phyloP scores from a whole-genome alignment of 2,113 vertebrate genomes.

The Chloebia gouldiae region DNA sequence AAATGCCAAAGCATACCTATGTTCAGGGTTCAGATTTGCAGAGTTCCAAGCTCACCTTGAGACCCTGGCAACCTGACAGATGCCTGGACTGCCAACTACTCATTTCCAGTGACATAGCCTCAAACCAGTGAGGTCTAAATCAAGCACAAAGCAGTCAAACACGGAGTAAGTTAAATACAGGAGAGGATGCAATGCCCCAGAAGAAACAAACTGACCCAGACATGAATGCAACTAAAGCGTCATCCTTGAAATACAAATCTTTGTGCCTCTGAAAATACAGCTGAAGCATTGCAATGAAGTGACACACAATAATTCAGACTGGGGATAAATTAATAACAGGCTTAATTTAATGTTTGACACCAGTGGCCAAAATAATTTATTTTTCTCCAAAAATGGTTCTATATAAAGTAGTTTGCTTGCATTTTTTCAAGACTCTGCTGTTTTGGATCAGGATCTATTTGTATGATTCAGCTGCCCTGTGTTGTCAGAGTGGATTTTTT shows the following conservation, averaged over 20 bases:
- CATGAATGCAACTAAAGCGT: not conserved
- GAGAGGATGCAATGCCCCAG: slow-evolving; percentile 48
- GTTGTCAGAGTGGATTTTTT: not conserved
- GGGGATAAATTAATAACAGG: slow-evolving; percentile 81
- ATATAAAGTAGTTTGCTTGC: not conserved
- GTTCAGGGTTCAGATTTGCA: not conserved
- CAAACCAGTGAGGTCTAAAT: not conserved
- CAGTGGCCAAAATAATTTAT: not conserved
- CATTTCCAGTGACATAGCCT: slow-evolving; percentile 21
- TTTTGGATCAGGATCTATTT: not conserved
- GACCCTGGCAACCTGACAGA: not conserved
- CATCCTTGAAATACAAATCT: not conserved
- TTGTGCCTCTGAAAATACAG: not conserved
- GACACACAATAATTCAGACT: not conserved
- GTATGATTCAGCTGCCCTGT: not conserved
- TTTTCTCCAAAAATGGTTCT: not conserved
- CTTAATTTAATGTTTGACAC: not conserved
- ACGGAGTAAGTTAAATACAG: not conserved
- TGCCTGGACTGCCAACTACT: not conserved
- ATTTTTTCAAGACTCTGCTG: not conserved
- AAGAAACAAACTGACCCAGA: slow-evolving; percentile 15
- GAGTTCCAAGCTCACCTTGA: not conserved
- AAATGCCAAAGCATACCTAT: not conserved
- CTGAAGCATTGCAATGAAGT: not conserved
- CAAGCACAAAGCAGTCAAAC: slow-evolving; percentile 11